phyloP scores from a whole-genome alignment of 2,888 invertebrate genomes.

The Hesperia comma region DNA sequence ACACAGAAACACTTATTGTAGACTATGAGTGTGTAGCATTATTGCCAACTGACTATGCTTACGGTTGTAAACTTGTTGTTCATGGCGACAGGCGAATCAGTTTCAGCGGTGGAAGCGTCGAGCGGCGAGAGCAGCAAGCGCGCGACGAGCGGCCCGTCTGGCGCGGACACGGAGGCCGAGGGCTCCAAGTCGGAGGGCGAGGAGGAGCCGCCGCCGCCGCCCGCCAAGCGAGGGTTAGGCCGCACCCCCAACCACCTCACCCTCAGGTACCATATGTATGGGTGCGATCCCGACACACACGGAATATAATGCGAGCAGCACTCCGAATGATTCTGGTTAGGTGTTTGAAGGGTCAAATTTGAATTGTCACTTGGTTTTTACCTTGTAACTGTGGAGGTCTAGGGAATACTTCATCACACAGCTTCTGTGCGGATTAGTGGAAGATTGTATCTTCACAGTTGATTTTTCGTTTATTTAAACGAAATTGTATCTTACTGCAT shows the following conservation, averaged over 20 bases:
- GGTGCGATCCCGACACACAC: constrained; percentile 53
- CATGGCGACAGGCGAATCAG: constrained; percentile 11
- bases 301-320: constrained; percentile 40
- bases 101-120: constrained; percentile 28
- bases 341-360: no score
- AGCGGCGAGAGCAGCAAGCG: constrained; percentile 56
- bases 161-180: constrained; percentile 82
- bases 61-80: not conserved
- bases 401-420: no score
- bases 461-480: no score
- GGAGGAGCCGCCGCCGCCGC: constrained; percentile 89
- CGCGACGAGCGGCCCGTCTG: constrained; percentile 71
- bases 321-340: not conserved
- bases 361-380: no score
- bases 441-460: no score
- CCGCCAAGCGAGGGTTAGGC: constrained; percentile 88
- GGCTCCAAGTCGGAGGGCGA: constrained; percentile 95
- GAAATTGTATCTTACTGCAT: no score
- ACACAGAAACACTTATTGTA: no score
- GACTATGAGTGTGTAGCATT: no score
- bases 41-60: no score
- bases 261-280: constrained; percentile 86
- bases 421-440: no score
- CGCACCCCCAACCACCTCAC: constrained; percentile 97
- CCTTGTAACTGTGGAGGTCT: no score